These are phyloP conservation scores for Hyperoplus immaculatus DNA, from an alignment of 2,797 vertebrate genomes.

Conservation along the genomic window DNA sequence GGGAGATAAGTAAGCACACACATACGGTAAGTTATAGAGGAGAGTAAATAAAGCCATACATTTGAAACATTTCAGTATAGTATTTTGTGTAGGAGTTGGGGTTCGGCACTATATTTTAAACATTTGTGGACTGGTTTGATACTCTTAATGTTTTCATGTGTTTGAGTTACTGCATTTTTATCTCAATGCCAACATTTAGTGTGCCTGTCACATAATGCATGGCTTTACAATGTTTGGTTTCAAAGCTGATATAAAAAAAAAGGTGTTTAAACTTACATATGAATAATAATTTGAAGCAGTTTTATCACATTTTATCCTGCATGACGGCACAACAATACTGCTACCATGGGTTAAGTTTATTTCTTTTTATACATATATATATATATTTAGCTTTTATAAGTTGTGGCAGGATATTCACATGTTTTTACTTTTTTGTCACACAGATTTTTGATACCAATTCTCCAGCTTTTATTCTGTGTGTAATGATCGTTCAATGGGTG, in stretches of 20 bases:
- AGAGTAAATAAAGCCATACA: conserved; percentile 75
- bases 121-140: conserved; percentile 25
- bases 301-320: conserved; percentile 46
- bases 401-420: conserved; percentile 16
- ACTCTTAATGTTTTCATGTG: neutral
- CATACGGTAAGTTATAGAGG: conserved; percentile 30
- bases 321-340: conserved; percentile 34
- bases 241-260: conserved; percentile 26
- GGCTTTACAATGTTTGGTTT: conserved; percentile 59
- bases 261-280: conserved; percentile 19
- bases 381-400: conserved; percentile 46
- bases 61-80: conserved; percentile 57
- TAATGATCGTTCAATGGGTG: conserved; percentile 7
- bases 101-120: conserved; percentile 18
- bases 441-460: conserved; percentile 14
- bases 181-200: conserved; percentile 29
- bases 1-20: conserved; percentile 20
- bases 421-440: conserved; percentile 8
- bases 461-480: conserved; percentile 27
- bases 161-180: conserved; percentile 2
- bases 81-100: conserved; percentile 51
- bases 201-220: conserved; percentile 20
- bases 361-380: too few species aligned
- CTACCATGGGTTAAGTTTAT: conserved; percentile 22
- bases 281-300: conserved; percentile 22